Evolutionary conservation across 2,113 vertebrate species (phyloP).

Genomic region (Cyprinus carpio): DNA sequence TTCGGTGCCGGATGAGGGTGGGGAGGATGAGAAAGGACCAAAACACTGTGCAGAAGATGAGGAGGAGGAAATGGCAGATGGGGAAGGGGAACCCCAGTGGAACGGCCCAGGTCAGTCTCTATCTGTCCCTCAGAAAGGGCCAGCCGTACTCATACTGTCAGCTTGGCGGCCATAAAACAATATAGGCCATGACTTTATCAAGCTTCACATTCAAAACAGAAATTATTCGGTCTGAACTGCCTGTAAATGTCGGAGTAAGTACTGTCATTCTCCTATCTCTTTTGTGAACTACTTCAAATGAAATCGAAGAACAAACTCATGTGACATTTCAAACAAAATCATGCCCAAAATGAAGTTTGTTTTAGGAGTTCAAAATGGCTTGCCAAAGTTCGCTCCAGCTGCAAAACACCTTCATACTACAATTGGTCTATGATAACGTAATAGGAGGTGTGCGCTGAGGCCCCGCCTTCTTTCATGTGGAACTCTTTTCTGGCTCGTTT

Average conservation of each 20-base stretch:
- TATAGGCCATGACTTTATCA: background rate
- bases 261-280: background rate
- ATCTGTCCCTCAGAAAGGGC: slow-evolving; percentile 34
- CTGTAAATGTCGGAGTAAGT: background rate
- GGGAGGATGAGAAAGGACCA: slow-evolving; percentile 67
- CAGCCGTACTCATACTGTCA: slow-evolving; percentile 1
- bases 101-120: slow-evolving; percentile 83
- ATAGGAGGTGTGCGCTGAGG: no score
- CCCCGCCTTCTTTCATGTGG: no score
- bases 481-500: no score
- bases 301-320: no score
- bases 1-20: slow-evolving; percentile 57
- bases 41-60: slow-evolving; percentile 46
- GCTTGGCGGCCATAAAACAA: slow-evolving; percentile 7
- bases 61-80: slow-evolving; percentile 62
- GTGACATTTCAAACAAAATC: no score
- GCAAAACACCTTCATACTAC: no score
- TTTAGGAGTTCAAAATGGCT: no score
- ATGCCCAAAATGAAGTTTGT: no score
- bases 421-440: no score
- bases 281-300: background rate
- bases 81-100: slow-evolving; percentile 70
- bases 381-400: no score
- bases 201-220: background rate
- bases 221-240: background rate